These are phyloP conservation scores for Moxostoma hubbsi DNA, from an alignment of 2,797 vertebrate species.

Conservation along the genomic window DNA sequence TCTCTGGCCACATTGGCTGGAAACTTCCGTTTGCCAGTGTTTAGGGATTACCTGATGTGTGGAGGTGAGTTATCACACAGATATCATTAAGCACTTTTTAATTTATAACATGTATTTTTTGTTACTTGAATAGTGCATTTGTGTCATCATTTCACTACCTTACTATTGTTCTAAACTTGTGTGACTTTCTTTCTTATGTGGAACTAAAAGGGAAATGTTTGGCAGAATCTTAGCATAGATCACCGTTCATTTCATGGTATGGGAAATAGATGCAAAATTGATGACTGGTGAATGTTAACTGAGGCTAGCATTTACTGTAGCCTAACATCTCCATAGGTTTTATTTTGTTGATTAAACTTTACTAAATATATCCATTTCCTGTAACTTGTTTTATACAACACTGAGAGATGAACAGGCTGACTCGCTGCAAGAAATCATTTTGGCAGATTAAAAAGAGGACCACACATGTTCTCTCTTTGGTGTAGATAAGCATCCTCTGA, in stretches of 20 bases:
- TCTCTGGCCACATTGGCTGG: constrained; percentile 93
- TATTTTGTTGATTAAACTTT: neutral
- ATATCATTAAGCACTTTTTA: too few species aligned
- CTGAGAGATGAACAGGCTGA: neutral
- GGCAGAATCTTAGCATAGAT: too few species aligned
- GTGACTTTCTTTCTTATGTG: too few species aligned
- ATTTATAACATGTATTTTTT: too few species aligned
- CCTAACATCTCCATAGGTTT: neutral
- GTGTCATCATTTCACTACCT: too few species aligned
- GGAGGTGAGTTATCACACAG: constrained; percentile 82
- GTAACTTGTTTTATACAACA: neutral
- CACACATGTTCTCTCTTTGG: constrained; percentile 1
- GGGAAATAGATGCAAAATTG: too few species aligned
- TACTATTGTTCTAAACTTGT: too few species aligned
- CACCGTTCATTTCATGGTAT: too few species aligned
- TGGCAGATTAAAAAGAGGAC: neutral
- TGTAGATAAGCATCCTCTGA: constrained; percentile 47
- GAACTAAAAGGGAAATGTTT: too few species aligned
- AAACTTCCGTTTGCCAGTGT: constrained; percentile 91
- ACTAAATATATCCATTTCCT: neutral
- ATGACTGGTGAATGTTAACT: too few species aligned
- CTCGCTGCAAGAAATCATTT: neutral
- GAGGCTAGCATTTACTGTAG: too few species aligned
- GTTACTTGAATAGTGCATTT: too few species aligned
- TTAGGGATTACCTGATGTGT: constrained; percentile 97